Evolutionary conservation across 2,888 invertebrate species (phyloP).

Genomic region (Clivina fossor): DNA sequence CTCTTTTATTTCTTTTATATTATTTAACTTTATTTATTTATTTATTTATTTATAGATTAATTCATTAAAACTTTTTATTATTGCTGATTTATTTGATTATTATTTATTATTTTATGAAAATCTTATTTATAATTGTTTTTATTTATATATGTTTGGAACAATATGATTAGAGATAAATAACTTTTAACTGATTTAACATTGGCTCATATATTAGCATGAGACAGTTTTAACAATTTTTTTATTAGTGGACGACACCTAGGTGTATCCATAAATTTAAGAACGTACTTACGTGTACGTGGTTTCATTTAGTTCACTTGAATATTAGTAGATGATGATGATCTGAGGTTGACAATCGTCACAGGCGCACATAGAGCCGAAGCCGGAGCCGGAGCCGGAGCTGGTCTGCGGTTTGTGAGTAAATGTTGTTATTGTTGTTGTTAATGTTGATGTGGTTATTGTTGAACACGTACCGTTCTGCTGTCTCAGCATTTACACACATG

Average conservation of each 20-base stretch:
- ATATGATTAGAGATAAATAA: slow-evolving; percentile 11
- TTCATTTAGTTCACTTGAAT: slow-evolving; percentile 15
- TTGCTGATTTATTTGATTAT: slow-evolving; percentile 26
- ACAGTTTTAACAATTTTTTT: slow-evolving; percentile 12
- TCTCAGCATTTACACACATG: slow-evolving; percentile 32
- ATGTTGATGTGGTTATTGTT: not conserved
- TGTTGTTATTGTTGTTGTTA: not conserved
- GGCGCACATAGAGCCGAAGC: slow-evolving; percentile 19
- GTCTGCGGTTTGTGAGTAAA: slow-evolving; percentile 1
- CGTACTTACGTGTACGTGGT: slow-evolving; percentile 19
- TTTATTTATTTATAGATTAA: slow-evolving; percentile 1
- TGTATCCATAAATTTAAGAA: no score
- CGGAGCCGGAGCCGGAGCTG: slow-evolving; percentile 11
- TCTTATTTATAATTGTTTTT: slow-evolving; percentile 18
- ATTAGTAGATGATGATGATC: slow-evolving; percentile 3
- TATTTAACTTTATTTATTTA: not conserved
- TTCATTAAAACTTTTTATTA: no score
- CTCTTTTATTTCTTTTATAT: not conserved
- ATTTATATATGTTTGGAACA: no score
- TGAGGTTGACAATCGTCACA: slow-evolving; percentile 12
- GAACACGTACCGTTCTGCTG: not conserved
- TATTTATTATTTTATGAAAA: slow-evolving; percentile 26
- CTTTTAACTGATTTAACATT: slow-evolving; percentile 1
- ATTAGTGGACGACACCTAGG: no score
- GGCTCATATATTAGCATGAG: slow-evolving; percentile 8